A percentile compares a stretch with the other conserved stretches of the same genome.
Conservation (phyloP, 2,888 invertebrate genomes). For the Rhagonycha fulva region DNA sequence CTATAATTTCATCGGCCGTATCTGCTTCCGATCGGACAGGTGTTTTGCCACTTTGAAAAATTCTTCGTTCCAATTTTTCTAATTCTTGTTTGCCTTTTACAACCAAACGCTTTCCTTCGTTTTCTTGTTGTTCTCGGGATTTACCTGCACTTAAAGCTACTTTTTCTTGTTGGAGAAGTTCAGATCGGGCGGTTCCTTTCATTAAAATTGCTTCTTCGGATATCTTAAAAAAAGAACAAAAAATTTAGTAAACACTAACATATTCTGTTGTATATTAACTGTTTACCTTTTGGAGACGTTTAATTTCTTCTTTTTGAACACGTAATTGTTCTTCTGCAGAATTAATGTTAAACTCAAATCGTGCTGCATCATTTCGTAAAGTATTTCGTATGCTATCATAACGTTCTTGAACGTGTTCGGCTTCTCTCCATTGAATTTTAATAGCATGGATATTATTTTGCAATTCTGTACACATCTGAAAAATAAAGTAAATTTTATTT, state of each 20-base stretch:
- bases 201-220: conserved; percentile 76
- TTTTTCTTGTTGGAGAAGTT: conserved; percentile 71
- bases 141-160: conserved; percentile 70
- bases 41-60: conserved; percentile 66
- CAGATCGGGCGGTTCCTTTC: conserved; percentile 70
- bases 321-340: conserved; percentile 69
- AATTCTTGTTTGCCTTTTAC: conserved; percentile 72
- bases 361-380: conserved; percentile 70
- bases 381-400: conserved; percentile 74
- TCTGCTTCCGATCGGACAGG: conserved; percentile 48
- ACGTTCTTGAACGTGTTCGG: conserved; percentile 77
- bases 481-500: conserved; percentile 21
- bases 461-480: conserved; percentile 67
- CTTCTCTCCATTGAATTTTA: conserved; percentile 81
- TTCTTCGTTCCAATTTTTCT: conserved; percentile 76
- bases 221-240: conserved; percentile 66
- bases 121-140: conserved; percentile 65
- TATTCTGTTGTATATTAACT: too few species aligned
- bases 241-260: too few species aligned
- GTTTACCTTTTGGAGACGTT: conserved; percentile 63
- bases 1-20: conserved; percentile 42
- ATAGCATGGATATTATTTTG: conserved; percentile 84
- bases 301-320: conserved; percentile 75
- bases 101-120: conserved; percentile 70
- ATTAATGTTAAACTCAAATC: conserved; percentile 73